Evolutionary conservation across 2,797 vertebrate genomes (phyloP).

Genomic region (Danio aesculapii): DNA sequence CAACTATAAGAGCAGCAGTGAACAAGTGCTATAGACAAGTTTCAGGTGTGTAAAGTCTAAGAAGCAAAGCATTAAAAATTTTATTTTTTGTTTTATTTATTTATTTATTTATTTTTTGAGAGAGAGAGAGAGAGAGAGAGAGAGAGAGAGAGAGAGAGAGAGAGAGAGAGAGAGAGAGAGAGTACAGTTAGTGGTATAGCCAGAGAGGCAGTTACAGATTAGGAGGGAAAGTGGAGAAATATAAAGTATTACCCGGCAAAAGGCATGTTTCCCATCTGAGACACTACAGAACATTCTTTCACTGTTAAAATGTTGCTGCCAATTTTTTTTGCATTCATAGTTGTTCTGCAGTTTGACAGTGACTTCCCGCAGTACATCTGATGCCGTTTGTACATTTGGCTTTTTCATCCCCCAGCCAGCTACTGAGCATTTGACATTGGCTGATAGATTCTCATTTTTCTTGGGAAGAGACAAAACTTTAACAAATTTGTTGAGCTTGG

Average conservation of each 20-base stretch:
- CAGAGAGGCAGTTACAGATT: no score
- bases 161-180: no score
- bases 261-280: slow-evolving; percentile 57
- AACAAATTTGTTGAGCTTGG: slow-evolving; percentile 65
- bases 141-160: no score
- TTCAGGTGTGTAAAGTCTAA: no score
- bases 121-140: no score
- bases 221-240: no score
- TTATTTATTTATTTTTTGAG: no score
- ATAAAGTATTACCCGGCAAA: slow-evolving; percentile 71
- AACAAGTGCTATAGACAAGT: no score
- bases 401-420: slow-evolving; percentile 73
- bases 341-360: slow-evolving; percentile 49
- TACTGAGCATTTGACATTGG: slow-evolving; percentile 59
- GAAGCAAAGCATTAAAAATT: no score
- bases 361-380: slow-evolving; percentile 67
- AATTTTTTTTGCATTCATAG: slow-evolving; percentile 43
- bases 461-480: slow-evolving; percentile 59
- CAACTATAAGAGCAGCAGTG: no score
- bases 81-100: no score
- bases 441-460: slow-evolving; percentile 43
- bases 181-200: no score
- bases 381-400: fast-evolving
- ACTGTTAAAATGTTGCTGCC: background rate
- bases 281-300: slow-evolving; percentile 72